These are phyloP conservation scores for Drosophila rubida DNA, from an alignment of 2,888 invertebrate genomes.

Conservation along the genomic window DNA sequence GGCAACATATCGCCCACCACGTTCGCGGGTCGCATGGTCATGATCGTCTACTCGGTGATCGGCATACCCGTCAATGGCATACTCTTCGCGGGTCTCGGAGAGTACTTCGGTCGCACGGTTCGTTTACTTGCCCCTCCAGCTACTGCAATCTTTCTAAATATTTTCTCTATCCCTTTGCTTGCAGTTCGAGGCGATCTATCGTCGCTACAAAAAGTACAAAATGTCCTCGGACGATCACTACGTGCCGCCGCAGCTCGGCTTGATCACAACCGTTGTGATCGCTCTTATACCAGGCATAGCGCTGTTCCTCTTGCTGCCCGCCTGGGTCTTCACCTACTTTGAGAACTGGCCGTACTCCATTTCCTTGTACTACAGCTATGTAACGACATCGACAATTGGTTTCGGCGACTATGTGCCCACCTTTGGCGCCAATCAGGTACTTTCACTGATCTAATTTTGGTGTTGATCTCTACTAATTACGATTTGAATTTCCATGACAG, in stretches of 20 bases:
- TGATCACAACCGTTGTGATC: slow-evolving; percentile 92
- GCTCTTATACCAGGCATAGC: slow-evolving; percentile 95
- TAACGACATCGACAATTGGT: slow-evolving; percentile 94
- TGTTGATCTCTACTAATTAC: no score
- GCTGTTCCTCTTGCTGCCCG: slow-evolving; percentile 94
- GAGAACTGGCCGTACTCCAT: slow-evolving; percentile 95
- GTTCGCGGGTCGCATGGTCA: slow-evolving; percentile 91
- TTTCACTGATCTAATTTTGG: not conserved
- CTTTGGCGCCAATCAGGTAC: slow-evolving; percentile 84
- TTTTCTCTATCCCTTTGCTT: slow-evolving; percentile 67
- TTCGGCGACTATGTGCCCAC: slow-evolving; percentile 96
- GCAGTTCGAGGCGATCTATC: slow-evolving; percentile 91
- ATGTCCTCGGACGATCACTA: slow-evolving; percentile 87
- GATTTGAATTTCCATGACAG: slow-evolving; percentile 43
- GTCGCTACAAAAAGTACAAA: slow-evolving; percentile 91
- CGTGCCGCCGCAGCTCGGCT: slow-evolving; percentile 89
- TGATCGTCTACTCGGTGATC: slow-evolving; percentile 94
- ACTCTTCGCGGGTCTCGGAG: slow-evolving; percentile 91
- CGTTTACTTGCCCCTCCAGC: not conserved
- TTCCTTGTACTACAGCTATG: slow-evolving; percentile 94
- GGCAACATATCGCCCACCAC: slow-evolving; percentile 95
- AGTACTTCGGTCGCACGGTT: slow-evolving; percentile 92
- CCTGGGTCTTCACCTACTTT: slow-evolving; percentile 92
- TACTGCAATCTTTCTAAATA: slow-evolving; percentile 82
- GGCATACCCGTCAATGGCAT: slow-evolving; percentile 87